Percentiles rank a stretch among this genome's conserved stretches.
Evolutionary conservation across 1,140 invertebrate genomes (phyloP).

Genomic region (Elymnias hypermnestra): DNA sequence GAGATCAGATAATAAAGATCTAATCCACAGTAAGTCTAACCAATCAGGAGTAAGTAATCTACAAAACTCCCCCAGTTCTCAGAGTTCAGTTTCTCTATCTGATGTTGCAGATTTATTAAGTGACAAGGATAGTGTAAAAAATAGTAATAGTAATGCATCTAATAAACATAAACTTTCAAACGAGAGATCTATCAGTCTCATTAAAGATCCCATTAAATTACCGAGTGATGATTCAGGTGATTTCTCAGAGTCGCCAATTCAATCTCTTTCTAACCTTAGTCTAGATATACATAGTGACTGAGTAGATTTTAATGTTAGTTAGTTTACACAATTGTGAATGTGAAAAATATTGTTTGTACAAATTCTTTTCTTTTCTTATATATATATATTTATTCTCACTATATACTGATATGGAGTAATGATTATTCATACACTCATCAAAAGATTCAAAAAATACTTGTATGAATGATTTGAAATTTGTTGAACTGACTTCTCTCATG

Average conservation of each 20-base stretch:
- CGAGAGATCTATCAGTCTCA: conserved; percentile 23
- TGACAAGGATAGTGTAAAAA: conserved; percentile 42
- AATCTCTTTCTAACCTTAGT: conserved; percentile 64
- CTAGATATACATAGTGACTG: conserved; percentile 65
- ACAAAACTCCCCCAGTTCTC: conserved; percentile 46
- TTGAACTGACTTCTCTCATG: too few relatives aligned
- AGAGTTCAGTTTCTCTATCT: conserved; percentile 58
- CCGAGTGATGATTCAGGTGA: conserved; percentile 56
- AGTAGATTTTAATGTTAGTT: conserved; percentile 2
- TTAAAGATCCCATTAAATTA: conserved; percentile 9
- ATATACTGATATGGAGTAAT: too few relatives aligned
- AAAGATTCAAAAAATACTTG: too few relatives aligned
- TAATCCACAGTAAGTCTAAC: conserved; percentile 21
- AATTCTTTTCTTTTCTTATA: too few relatives aligned
- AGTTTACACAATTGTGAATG: neutral
- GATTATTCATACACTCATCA: too few relatives aligned
- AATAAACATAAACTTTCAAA: conserved; percentile 13
- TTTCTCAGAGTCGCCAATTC: conserved; percentile 59
- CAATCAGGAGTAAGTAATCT: conserved; percentile 31
- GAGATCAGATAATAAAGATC: conserved; percentile 25
- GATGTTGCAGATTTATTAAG: conserved; percentile 65
- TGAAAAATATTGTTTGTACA: too few relatives aligned
- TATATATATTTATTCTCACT: too few relatives aligned
- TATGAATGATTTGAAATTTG: too few relatives aligned
- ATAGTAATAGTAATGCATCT: conserved; percentile 13